Conservation (phyloP, 2,888 invertebrate species). For the Cynaeus angustus region DNA sequence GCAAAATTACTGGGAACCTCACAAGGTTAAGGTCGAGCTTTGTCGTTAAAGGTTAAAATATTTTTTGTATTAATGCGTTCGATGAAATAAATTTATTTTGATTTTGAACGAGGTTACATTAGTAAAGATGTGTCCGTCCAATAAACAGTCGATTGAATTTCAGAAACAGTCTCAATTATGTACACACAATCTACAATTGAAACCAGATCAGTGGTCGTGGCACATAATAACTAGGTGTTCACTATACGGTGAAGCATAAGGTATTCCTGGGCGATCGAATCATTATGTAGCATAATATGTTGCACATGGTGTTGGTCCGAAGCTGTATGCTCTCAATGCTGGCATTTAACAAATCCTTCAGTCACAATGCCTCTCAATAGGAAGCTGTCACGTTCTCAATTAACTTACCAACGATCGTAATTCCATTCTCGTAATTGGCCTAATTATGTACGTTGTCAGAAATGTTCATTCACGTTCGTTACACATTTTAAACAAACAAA, state of each 20-base stretch:
- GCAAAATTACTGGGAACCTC: too few species aligned
- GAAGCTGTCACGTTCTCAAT: constrained; percentile 32
- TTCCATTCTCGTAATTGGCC: constrained; percentile 23
- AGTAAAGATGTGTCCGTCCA: constrained; percentile 26
- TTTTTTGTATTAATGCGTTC: too few species aligned
- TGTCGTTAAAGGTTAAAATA: too few species aligned
- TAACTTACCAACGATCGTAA: constrained; percentile 27
- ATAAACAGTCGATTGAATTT: constrained; percentile 32
- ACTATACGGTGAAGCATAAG: constrained; percentile 24
- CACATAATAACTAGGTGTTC: constrained; percentile 47
- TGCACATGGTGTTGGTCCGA: constrained; percentile 33
- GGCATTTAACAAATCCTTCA: constrained; percentile 32
- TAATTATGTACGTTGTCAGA: constrained; percentile 25
- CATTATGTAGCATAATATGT: constrained; percentile 43
- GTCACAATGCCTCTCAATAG: constrained; percentile 29
- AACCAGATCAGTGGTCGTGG: constrained; percentile 48
- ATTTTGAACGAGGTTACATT: neutral
- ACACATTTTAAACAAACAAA: constrained; percentile 4
- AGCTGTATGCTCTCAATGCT: constrained; percentile 12
- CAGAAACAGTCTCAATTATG: constrained; percentile 40
- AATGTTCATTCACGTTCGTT: constrained; percentile 10
- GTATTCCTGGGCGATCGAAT: constrained; percentile 35
- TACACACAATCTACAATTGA: constrained; percentile 46
- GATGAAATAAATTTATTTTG: too few species aligned
- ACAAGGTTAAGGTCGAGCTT: too few species aligned